Percentiles rank a stretch among this genome's conserved stretches.
phyloP scores from a whole-genome alignment of 2,113 vertebrate species.

The Nyctereutes procyonoides region DNA sequence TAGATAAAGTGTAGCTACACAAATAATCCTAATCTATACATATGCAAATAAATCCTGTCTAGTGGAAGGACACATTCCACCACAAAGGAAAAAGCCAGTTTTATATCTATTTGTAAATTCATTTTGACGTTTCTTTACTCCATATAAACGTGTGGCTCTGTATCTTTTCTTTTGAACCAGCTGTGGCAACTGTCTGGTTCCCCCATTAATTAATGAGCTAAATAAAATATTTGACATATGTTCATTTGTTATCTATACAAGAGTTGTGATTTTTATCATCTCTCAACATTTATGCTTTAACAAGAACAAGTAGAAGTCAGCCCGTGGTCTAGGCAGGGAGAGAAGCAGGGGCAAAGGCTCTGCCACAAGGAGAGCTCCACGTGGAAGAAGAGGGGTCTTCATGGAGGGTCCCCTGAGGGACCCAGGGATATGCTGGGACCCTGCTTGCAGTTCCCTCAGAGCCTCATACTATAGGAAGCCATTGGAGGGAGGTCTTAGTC shows the following conservation, averaged over 20 bases:
- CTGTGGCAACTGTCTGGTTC: not conserved
- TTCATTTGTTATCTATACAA: not conserved
- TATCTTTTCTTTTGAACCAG: not conserved
- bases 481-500: not conserved
- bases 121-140: not conserved
- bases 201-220: not conserved
- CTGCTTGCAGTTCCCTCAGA: not conserved
- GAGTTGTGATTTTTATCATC: not conserved
- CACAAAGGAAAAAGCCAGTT: not conserved
- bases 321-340: not conserved
- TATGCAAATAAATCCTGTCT: not conserved
- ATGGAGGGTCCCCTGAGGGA: accelerated
- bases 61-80: not conserved
- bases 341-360: not conserved
- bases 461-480: not conserved
- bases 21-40: not conserved
- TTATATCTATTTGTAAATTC: not conserved
- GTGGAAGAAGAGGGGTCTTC: not conserved
- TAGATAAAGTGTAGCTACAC: not conserved
- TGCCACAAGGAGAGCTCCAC: not conserved
- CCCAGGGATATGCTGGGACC: not conserved
- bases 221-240: conserved; percentile 35
- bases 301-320: not conserved
- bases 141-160: not conserved
- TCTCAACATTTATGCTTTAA: not conserved